Evolutionary conservation across 2,888 invertebrate species (phyloP).

Genomic region (Eutolmus rufibarbis): DNA sequence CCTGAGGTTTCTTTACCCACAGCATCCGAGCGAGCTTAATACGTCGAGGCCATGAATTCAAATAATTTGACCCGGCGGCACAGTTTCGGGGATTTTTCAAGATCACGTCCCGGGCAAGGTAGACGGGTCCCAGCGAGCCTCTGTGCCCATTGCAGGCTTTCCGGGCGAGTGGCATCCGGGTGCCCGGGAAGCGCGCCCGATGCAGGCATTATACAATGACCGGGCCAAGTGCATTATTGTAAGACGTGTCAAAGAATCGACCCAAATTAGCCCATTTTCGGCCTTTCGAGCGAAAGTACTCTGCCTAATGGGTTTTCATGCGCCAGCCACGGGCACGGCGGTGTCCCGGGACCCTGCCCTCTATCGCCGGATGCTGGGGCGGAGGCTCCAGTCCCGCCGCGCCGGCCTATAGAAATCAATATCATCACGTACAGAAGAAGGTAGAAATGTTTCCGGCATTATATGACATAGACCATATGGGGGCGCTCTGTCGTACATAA

Average conservation of each 20-base stretch:
- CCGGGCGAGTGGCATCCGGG: neutral
- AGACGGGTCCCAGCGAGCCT: neutral
- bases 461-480: slow-evolving; percentile 13
- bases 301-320: neutral
- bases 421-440: slow-evolving; percentile 1
- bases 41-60: slow-evolving; percentile 20
- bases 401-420: slow-evolving; percentile 17
- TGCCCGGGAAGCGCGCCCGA: neutral
- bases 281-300: neutral
- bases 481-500: slow-evolving; percentile 43
- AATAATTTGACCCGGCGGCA: slow-evolving; percentile 23
- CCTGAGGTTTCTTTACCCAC: neutral
- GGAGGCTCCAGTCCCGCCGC: neutral
- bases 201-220: neutral
- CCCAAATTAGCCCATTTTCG: slow-evolving; percentile 41
- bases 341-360: neutral
- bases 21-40: neutral
- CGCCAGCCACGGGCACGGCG: neutral
- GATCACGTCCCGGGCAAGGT: slow-evolving; percentile 8
- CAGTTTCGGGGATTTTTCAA: slow-evolving; percentile 23
- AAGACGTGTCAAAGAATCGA: slow-evolving; percentile 43
- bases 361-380: neutral
- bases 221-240: slow-evolving; percentile 7
- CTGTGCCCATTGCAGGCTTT: neutral
- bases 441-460: slow-evolving; percentile 19